A percentile compares a stretch with the other conserved stretches of the same genome.
These are phyloP conservation scores for Rapana venosa DNA, from an alignment of 2,888 invertebrate genomes.

Conservation along the genomic window DNA sequence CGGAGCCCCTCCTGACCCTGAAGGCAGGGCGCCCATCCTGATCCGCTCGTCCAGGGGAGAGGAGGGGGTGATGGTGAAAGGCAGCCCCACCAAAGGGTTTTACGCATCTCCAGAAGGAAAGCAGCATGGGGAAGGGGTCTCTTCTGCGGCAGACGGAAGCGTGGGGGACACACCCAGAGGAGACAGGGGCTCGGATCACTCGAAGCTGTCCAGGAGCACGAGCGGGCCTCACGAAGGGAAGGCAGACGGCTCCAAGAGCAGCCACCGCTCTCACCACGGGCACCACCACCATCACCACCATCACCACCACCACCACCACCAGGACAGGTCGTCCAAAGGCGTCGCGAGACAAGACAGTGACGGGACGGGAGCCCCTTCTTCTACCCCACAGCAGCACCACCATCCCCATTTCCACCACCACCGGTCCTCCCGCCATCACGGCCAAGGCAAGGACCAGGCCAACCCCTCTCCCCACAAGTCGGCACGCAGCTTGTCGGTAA, in stretches of 20 bases:
- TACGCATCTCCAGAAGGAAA: neutral
- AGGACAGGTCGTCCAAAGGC: neutral
- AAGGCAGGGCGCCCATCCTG: neutral
- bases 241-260: neutral
- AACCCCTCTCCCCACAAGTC: conserved; percentile 10
- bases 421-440: conserved; percentile 3
- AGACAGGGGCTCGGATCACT: neutral
- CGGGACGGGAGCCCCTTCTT: neutral
- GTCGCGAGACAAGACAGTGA: neutral
- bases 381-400: conserved; percentile 21
- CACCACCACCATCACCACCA: neutral
- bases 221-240: neutral
- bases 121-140: neutral
- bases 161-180: neutral
- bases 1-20: neutral
- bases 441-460: neutral
- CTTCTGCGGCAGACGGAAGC: neutral
- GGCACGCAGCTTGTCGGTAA: conserved; percentile 17
- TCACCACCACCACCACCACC: conserved; percentile 9
- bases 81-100: neutral
- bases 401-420: conserved; percentile 45
- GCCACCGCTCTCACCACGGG: neutral
- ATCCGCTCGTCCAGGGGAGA: conserved; percentile 5
- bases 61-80: neutral
- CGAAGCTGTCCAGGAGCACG: neutral